These are phyloP conservation scores for Masticophis lateralis DNA, from an alignment of 2,797 vertebrate species.

Conservation along the genomic window DNA sequence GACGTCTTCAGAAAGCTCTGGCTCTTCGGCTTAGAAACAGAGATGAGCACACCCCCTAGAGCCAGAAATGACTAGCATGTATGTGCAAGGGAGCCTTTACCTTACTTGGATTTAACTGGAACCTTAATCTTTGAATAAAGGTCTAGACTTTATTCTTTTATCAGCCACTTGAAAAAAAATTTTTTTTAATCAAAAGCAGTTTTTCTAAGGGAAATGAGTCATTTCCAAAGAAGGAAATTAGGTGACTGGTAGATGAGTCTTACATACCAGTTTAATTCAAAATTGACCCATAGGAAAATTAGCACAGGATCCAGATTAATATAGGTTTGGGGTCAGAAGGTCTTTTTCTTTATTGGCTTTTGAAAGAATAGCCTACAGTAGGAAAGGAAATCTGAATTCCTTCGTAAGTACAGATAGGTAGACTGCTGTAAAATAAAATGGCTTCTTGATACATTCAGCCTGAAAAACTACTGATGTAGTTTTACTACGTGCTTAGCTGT, in stretches of 20 bases:
- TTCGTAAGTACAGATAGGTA: neutral
- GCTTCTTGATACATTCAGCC: neutral
- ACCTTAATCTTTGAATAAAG: neutral
- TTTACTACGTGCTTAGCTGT: neutral
- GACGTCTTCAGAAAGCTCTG: too few relatives aligned
- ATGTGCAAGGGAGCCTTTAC: too few relatives aligned
- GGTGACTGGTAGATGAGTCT: neutral
- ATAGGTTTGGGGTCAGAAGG: neutral
- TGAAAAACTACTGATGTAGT: slow-evolving; percentile 25
- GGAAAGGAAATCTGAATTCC: neutral
- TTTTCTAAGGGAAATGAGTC: neutral
- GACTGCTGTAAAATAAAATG: slow-evolving; percentile 12
- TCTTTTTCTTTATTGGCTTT: neutral
- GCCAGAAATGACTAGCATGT: too few relatives aligned
- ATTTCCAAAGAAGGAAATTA: neutral
- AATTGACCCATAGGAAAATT: neutral
- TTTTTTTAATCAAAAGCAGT: neutral
- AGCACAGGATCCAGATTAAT: neutral
- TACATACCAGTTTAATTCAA: neutral
- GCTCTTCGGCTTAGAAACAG: too few relatives aligned
- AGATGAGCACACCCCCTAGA: too few relatives aligned
- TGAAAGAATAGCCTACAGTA: neutral
- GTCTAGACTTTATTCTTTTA: neutral
- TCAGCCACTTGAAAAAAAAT: neutral
- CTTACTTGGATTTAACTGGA: neutral